Evolutionary conservation across 2,888 invertebrate species (phyloP), one percentile per base, ranked within the genome.

Genomic region (Druceiella hillmani): DNA sequence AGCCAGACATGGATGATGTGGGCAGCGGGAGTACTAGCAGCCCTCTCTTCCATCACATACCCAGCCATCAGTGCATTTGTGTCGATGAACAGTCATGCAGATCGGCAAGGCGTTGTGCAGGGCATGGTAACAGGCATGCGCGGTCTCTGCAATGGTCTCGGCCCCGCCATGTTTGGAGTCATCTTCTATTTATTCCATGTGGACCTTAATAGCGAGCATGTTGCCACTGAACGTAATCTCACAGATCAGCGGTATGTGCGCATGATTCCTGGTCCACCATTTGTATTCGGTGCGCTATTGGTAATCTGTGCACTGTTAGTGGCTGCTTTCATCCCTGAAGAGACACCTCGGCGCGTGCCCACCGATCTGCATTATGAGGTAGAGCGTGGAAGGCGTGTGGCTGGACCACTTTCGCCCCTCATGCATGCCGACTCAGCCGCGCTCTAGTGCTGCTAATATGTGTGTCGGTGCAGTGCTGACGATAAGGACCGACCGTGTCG

Each of bases 1-100:
- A 92, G 92, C 52, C 87, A 92, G 55, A 87, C 85, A 46, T 97
- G 95, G 95, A 94, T 99, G 88, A 97, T 99, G 93, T 99, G 99
- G 99, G 87, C 90, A 24, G 98, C 98, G 6, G 99, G 99, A 36
- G 81, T 94, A 49, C 74, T 99, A 49, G 98, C 98, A 22, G 92
- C 97, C 9, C 79, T 98, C 51, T 94, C 93, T 44, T 93, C 93
- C 49, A 86, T 99, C 52, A 97, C 97, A 3, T 99, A 99, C 74
- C 99, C 99, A 20, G 95, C 98, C 37, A 98, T 99, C 58, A 94
- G 94, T 63, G 92, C 98, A 22, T 99, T 95, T 66, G 97, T 97
- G 37, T 97, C 97, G 9, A 89, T 95, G 57, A 94, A 97, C 66
- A 93, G 97, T 47, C 87, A 93, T 56, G 87, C 91, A n/a, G 98